Evolutionary conservation across 2,113 vertebrate species (phyloP), one percentile per base, ranked within the genome.

Genomic region (Phyllostomus discolor): DNA sequence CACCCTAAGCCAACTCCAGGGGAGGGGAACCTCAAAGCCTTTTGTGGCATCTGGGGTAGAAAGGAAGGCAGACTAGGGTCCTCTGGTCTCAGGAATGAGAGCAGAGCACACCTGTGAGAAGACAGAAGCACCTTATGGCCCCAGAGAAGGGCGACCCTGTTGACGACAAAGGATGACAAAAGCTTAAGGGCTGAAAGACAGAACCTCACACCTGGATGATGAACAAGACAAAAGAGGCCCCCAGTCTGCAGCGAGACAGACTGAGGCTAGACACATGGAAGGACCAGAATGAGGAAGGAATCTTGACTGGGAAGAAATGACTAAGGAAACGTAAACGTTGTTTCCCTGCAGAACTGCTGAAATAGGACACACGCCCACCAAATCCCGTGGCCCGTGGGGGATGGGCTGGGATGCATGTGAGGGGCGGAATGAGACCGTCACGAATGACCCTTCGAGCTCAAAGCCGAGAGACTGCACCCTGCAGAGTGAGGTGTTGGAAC

Each of bases 321-420:
- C 59, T 69, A 67, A 64, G 57, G 52, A 38, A 8, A 80, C 7
- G 0, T 11, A 19, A 52, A 80, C 10, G 14, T 1, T 92, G 85
- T 85, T n/a, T 38, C 75, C 82, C 50, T 15, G 46, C 33, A 84
- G 85, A 92, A 59, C 41, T 92, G 91, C 46, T 85, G 72, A 66
- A 95, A 67, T 19, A 82, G 67, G 66, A 90, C 1, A 10, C 1
- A n/a, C 1, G 0, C 57, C 66, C 46, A 89, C 52, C 33, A 59
- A 64, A 72, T 38, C 64, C 20, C 1, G 17, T 50, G 89, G 12
- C 33, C 14, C 2, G 12, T 6, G 62, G 59, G 75, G 22, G 38
- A 43, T 41, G 70, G 35, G 52, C 19, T 1, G 28, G 48, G 78
- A 26, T 48, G 33, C 4, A 50, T 24, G 4, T 19, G 31, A 50